Evolutionary conservation across 2,797 vertebrate genomes (phyloP), one percentile per base, ranked within the genome.

Genomic region (Carapus acus): DNA sequence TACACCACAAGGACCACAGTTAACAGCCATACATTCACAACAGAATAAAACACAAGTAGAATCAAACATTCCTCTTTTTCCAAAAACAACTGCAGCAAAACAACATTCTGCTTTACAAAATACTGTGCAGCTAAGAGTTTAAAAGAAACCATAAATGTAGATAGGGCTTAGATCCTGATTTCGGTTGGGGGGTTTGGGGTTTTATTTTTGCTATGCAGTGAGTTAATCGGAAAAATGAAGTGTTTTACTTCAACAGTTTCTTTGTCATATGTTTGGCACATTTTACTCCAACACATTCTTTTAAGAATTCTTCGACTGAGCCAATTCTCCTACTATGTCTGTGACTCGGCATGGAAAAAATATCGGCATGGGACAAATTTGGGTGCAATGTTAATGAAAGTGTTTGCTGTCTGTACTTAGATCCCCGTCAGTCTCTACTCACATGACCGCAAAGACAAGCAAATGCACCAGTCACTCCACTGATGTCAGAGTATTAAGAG

Each of bases 231-330:
- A 9, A 4, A 33, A 33, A 33, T 7, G 12, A 1, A 8, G 33
- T 43, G 48, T 22, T 3, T 24, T 74, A 69, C 31, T 74, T 76
- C 76, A 81, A 79, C 76, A 78, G 75, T 79, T 77, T 66, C 66
- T 73, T 70, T 54, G 8, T 36, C 23, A 31, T 54, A 27, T 73
- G 78, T 73, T 87, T 86, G 85, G 86, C 85, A 87, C 85, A 3
- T 70, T 84, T 13, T 69, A 51, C 54, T 77, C 64, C 73, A 68
- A 69, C 43, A 62, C 58, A 49, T 42, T 22, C 19, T 65, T 22
- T 29, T 11, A 48, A 65, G n/a, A 16, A 49, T 18, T 43, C 16
- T 31, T 31, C 60, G 45, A 54, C 19, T 54, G n/a, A n/a, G n/a
- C n/a, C 16, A 16, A 49, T 18, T 43, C 16, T 31, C 34, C 60